Conservation (phyloP, 2,113 vertebrate species). For the Mus pahari region DNA sequence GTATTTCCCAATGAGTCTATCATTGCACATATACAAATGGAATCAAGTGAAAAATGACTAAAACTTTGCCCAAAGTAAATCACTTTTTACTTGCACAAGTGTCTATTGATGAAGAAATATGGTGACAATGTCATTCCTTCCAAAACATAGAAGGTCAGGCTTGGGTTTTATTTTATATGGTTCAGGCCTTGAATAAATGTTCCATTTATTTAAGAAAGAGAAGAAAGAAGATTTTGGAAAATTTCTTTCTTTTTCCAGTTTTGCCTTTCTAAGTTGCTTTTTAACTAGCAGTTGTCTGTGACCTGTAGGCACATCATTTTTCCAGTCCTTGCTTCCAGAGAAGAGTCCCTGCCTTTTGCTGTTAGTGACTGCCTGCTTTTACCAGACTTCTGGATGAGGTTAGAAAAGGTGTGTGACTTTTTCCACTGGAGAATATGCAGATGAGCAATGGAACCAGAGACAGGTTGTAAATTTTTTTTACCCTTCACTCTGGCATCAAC, state of each 20-base stretch:
- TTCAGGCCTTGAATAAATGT: neutral
- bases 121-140: neutral
- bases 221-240: neutral
- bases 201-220: neutral
- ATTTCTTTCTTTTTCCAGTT: neutral
- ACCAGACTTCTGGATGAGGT: neutral
- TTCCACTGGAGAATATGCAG: neutral
- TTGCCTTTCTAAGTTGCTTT: neutral
- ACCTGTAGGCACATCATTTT: neutral
- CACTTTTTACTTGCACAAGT: neutral
- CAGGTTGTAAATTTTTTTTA: neutral
- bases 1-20: neutral
- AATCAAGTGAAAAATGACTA: neutral
- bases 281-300: neutral
- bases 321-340: neutral
- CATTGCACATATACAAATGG: neutral
- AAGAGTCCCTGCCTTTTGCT: neutral
- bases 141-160: neutral
- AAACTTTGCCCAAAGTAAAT: neutral
- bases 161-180: neutral
- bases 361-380: neutral
- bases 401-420: neutral
- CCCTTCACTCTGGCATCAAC: neutral
- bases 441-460: neutral
- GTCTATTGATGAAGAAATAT: neutral